These are phyloP conservation scores for Tyria jacobaeae DNA, from an alignment of 2,888 invertebrate genomes.

Conservation along the genomic window DNA sequence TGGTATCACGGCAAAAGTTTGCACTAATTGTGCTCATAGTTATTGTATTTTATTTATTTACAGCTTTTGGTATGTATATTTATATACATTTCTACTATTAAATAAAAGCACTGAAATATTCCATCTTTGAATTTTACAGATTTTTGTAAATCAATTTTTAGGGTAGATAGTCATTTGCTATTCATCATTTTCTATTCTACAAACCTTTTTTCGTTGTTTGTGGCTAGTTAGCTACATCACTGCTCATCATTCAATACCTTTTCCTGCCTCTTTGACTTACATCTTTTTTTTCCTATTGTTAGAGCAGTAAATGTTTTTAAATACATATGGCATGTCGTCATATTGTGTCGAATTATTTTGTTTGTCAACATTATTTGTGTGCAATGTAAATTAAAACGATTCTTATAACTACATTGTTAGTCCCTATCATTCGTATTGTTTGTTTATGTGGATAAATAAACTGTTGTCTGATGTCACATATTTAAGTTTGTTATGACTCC, in stretches of 20 bases:
- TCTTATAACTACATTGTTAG: conserved; percentile 24
- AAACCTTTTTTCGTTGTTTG: too few species aligned
- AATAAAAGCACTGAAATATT: too few species aligned
- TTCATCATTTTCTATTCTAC: too few species aligned
- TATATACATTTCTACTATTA: too few species aligned
- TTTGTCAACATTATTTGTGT: conserved; percentile 12
- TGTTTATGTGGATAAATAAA: conserved; percentile 26
- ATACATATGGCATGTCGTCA: background rate
- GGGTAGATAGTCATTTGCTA: too few species aligned
- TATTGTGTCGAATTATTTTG: conserved; percentile 8
- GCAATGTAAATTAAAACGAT: conserved; percentile 6
- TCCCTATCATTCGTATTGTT: conserved; percentile 30
- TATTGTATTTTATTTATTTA: too few species aligned
- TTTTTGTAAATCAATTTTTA: too few species aligned
- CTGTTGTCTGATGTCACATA: conserved; percentile 26
- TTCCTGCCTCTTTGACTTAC: background rate
- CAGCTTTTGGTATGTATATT: too few species aligned
- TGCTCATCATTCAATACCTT: too few species aligned
- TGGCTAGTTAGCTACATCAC: too few species aligned
- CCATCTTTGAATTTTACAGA: too few species aligned
- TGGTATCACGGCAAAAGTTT: background rate
- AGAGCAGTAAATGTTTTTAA: background rate
- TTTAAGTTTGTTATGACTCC: conserved; percentile 21
- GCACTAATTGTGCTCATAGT: background rate
- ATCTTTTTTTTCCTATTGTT: background rate